Evolutionary conservation across 2,888 invertebrate genomes (phyloP), one percentile per base, ranked within the genome.

Genomic region (Lasioglossum leucozonium): DNA sequence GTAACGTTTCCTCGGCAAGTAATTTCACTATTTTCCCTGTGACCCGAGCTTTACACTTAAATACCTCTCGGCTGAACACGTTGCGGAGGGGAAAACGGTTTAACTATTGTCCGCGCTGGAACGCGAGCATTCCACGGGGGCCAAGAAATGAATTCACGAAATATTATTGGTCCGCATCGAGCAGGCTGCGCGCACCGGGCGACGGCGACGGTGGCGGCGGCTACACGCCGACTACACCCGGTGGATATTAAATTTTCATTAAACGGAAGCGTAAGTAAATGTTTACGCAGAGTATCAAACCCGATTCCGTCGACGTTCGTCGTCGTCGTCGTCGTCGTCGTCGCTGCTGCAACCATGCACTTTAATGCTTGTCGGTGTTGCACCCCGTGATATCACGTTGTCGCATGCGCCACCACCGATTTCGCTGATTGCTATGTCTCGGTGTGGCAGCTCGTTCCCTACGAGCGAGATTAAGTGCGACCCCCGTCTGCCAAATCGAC

Each of bases 1-100:
- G 88, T 88, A 89, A 87, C 89, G 72, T 74, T 74, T 84, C 77
- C 88, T 88, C 65, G 67, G 47, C 77, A 71, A 83, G 81, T 84
- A 88, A 89, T 91, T 92, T 91, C 78, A 83, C 85, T 88, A 89
- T 91, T 91, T 90, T 91, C 82, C 87, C 77, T 76, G 81, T 81
- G 81, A 85, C 72, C 79, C 88, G 42, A 81, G 86, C 82, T 91
- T 91, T 89, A 84, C 82, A 82, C 84, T 90, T 87, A 88, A 91
- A 90, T 87, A 84, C 88, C 88, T 84, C 82, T 51, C 51, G 86
- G 85, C 86, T 87, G 85, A 91, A 87, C 87, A 13, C 16, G 65
- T 16, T 8, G 18, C 65, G 65, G 65, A 34, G 34, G 34, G 30
- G 34, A 83, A n/a, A 87, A 87, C 85, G 77, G 89, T 85, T 87